Conservation (phyloP, 2,797 vertebrate species). For the Morelia viridis region DNA sequence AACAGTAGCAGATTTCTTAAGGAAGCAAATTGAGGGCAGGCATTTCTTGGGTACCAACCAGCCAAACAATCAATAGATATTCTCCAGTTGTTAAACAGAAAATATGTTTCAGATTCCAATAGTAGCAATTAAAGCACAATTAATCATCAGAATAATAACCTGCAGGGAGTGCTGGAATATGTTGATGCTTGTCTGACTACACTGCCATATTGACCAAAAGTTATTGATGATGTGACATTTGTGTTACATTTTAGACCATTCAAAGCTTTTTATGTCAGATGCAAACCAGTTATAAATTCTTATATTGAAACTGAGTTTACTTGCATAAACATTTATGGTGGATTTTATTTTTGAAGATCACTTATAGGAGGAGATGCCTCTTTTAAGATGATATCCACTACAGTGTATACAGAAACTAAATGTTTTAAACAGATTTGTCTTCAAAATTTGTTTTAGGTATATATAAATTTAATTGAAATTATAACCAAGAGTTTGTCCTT, state of each 20-base stretch:
- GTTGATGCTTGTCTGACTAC: not conserved
- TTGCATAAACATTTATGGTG: not conserved
- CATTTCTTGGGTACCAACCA: not conserved
- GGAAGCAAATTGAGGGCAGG: not conserved
- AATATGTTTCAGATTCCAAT: not conserved
- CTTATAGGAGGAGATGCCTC: not conserved
- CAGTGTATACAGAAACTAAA: too few relatives aligned
- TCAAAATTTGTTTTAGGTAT: not conserved
- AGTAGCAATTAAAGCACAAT: not conserved
- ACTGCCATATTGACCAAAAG: not conserved
- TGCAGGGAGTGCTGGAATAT: not conserved
- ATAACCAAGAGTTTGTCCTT: not conserved
- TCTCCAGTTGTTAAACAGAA: not conserved
- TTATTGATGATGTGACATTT: not conserved
- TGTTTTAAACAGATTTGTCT: not conserved
- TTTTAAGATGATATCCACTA: not conserved
- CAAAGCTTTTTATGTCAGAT: not conserved
- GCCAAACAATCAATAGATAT: not conserved
- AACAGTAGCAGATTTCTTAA: not conserved
- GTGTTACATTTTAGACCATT: not conserved
- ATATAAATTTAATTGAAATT: not conserved
- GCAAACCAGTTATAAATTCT: not conserved
- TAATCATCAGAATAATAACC: not conserved
- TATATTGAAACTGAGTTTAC: too few relatives aligned
- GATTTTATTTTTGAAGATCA: too few relatives aligned